Evolutionary conservation across 2,888 invertebrate species (phyloP).

Genomic region (Athetis lepigone): DNA sequence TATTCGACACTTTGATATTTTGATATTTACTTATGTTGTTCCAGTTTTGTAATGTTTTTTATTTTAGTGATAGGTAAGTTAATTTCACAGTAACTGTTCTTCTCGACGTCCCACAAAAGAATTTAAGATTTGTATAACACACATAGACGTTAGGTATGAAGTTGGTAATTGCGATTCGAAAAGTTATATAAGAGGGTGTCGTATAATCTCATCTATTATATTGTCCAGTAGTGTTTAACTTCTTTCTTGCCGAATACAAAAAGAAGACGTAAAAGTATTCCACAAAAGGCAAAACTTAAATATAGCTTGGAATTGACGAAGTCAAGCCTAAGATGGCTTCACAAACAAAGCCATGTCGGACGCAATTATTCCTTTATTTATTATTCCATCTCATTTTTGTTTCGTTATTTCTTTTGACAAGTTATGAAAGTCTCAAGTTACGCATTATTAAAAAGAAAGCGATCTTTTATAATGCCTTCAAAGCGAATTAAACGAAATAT

Average conservation of each 20-base stretch:
- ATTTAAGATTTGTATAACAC: background rate
- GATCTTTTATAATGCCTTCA: conserved; percentile 58
- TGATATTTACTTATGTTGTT: conserved; percentile 70
- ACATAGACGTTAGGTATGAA: background rate
- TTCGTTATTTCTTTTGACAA: conserved; percentile 71
- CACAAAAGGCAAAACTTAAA: conserved; percentile 51
- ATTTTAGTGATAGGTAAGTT: conserved; percentile 45
- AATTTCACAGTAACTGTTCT: conserved; percentile 10
- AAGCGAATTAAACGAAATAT: conserved; percentile 47
- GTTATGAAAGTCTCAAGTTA: conserved; percentile 65
- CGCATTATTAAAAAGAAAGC: conserved; percentile 72
- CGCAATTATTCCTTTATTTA: conserved; percentile 77
- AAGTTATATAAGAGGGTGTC: background rate
- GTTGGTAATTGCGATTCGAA: too few species aligned
- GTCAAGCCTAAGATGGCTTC: conserved; percentile 63
- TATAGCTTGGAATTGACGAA: conserved; percentile 60
- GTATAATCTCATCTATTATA: background rate
- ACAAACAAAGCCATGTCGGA: conserved; percentile 72
- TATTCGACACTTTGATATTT: conserved; percentile 84
- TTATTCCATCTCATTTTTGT: conserved; percentile 72
- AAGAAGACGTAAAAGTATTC: conserved; percentile 35
- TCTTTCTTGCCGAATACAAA: conserved; percentile 10
- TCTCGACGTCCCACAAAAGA: background rate
- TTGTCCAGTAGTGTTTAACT: conserved; percentile 19
- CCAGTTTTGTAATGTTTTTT: conserved; percentile 49